Conservation (phyloP, 2,797 vertebrate species). For the Mallotus villosus region DNA sequence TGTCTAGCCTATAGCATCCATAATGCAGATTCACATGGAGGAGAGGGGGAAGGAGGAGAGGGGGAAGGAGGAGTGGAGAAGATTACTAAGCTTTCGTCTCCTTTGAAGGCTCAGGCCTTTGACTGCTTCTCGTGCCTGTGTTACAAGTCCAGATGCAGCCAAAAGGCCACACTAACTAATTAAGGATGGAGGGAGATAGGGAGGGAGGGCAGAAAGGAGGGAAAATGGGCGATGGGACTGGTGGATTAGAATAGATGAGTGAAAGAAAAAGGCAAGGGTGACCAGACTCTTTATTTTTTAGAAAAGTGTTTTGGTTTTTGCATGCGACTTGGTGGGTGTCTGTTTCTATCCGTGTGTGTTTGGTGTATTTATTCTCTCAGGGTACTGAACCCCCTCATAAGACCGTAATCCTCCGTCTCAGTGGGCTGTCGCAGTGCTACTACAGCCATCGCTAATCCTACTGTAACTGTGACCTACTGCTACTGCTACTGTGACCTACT, state of each 20-base stretch:
- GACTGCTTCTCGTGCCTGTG: background rate
- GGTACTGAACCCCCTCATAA: too few relatives aligned
- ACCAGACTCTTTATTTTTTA: too few relatives aligned
- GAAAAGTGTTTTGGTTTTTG: background rate
- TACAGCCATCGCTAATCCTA: background rate
- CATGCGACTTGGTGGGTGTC: background rate
- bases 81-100: background rate
- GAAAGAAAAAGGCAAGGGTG: background rate
- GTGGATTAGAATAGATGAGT: background rate
- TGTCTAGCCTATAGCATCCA: background rate
- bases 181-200: background rate
- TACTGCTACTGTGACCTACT: too few relatives aligned
- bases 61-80: background rate
- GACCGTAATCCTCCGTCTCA: too few relatives aligned
- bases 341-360: background rate
- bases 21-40: background rate
- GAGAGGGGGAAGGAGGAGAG: background rate
- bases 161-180: background rate
- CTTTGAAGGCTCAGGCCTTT: background rate
- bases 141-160: background rate
- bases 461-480: too few relatives aligned
- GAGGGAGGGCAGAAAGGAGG: background rate
- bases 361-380: background rate
- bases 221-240: background rate
- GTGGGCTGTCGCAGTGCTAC: background rate